Percentiles rank a stretch among this genome's conserved stretches.
These are phyloP conservation scores for Geodia barretti DNA, from an alignment of 37 sponge, comb jelly and placozoan species.

Conservation along the genomic window DNA sequence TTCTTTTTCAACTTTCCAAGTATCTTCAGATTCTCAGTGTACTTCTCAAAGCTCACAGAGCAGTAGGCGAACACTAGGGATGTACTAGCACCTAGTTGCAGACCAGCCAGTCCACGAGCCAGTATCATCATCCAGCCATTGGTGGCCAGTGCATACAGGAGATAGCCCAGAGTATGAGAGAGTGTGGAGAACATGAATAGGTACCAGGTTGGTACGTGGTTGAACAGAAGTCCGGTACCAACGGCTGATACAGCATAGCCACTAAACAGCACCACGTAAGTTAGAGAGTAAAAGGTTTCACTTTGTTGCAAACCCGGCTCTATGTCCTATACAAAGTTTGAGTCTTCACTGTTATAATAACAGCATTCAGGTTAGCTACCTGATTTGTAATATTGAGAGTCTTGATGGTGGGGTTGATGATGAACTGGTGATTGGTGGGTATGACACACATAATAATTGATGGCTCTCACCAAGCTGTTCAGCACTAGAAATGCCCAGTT, in stretches of 20 bases:
- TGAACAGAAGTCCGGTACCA: background rate
- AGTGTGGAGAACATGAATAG: background rate
- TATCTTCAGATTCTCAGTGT: background rate
- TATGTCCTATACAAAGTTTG: background rate
- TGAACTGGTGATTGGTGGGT: too few relatives aligned
- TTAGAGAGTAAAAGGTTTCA: too few relatives aligned
- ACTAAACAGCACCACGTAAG: too few relatives aligned
- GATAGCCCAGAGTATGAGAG: background rate
- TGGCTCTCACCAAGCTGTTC: too few relatives aligned
- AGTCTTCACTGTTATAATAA: background rate
- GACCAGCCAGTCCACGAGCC: background rate
- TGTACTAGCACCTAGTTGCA: too few relatives aligned
- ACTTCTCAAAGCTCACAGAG: background rate
- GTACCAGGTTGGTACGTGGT: background rate
- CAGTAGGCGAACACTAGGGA: background rate
- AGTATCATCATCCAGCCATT: background rate
- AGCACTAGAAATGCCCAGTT: too few relatives aligned
- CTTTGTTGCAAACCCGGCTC: background rate
- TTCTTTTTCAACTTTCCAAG: background rate
- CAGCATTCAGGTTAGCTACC: too few relatives aligned
- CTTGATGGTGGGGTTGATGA: too few relatives aligned
- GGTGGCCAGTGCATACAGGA: background rate
- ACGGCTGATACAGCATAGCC: background rate
- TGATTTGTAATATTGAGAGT: too few relatives aligned
- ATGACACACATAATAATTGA: too few relatives aligned